phyloP scores from a whole-genome alignment of 2,888 invertebrate genomes.

The Parapristionchus giblindavisi region DNA sequence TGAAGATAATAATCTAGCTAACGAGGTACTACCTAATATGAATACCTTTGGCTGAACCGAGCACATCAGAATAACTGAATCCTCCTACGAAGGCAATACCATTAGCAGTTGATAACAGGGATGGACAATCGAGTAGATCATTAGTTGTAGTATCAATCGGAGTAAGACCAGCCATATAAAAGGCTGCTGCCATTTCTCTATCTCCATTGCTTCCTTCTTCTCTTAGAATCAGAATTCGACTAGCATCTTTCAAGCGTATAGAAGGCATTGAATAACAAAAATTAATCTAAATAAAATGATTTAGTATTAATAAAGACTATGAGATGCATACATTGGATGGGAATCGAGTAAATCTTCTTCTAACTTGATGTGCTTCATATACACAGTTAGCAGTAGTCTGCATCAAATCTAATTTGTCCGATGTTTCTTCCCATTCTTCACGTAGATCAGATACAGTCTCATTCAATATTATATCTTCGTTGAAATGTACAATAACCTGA shows the following conservation, averaged over 20 bases:
- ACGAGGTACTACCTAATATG: no score
- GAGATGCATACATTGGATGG: no score
- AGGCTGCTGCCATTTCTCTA: constrained; percentile 90
- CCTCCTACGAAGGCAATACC: constrained; percentile 95
- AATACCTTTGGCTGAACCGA: constrained; percentile 88
- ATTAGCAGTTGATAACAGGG: constrained; percentile 80
- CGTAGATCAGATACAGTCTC: constrained; percentile 79
- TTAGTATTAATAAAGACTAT: no score
- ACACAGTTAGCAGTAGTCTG: constrained; percentile 86
- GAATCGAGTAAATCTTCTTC: not conserved
- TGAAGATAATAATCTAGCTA: constrained; percentile 38
- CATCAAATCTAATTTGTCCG: constrained; percentile 85
- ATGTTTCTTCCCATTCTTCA: constrained; percentile 88
- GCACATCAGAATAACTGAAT: constrained; percentile 97
- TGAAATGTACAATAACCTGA: constrained; percentile 75
- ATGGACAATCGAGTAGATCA: constrained; percentile 52
- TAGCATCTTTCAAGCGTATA: constrained; percentile 39
- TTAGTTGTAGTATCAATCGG: constrained; percentile 80
- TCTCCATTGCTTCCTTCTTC: constrained; percentile 98
- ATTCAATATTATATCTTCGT: constrained; percentile 76
- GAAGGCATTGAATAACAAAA: constrained; percentile 21
- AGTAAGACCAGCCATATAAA: constrained; percentile 85
- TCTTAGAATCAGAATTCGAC: constrained; percentile 84
- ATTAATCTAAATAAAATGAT: not conserved
- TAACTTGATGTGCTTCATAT: constrained; percentile 78